Evolutionary conservation across 2,888 invertebrate genomes (phyloP), one percentile per base, ranked within the genome.

Genomic region (Uropetala carovei): DNA sequence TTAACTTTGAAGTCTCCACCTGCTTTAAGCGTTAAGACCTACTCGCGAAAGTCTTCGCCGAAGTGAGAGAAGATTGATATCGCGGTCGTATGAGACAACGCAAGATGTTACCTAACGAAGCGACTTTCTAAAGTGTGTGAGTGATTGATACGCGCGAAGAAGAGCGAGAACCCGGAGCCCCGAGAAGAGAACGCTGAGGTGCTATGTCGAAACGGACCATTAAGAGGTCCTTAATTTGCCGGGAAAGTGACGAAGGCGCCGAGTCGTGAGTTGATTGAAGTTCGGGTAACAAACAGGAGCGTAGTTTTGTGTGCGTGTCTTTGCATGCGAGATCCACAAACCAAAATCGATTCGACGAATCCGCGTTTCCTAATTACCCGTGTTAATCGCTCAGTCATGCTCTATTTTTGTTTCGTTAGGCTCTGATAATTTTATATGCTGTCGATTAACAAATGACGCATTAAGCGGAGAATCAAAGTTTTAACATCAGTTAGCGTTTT

Each of bases 81-180:
- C 18, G 18, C 60, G 82, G 86, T 86, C 30, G 59, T 86, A 60
- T 60, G 86, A 86, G 59, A 86, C 59, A 59, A 58, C 59, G 30
- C 86, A 86, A 86, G 86, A 86, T 86, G 83, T 86, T 86, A 60
- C 86, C 86, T 27, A 86, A 86, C 86, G 86, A 86, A 16, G 86
- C 59, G 86, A 86, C 59, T 86, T 86, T 86, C 86, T 86, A 86
- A n/a, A 86, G 86, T 59, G 60, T 30, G 60, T 30, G 86, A 11
- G 86, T 60, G 86, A 59, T 30, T 30, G 86, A 60, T 30, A 86
- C 18, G 86, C 27, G 59, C 3, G 75, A 58, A 27, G 84, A n/a
- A 43, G 14, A 58, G 85, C 9, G 58, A 22, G 85, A 27, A 85
- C 22, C 22, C 14, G 58, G 10, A 22, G 16, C n/a, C 18, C 2